Percentiles rank a stretch among this genome's conserved stretches.
These are phyloP conservation scores for Elgaria multicarinata DNA, from an alignment of 2,113 vertebrate species.

Conservation along the genomic window DNA sequence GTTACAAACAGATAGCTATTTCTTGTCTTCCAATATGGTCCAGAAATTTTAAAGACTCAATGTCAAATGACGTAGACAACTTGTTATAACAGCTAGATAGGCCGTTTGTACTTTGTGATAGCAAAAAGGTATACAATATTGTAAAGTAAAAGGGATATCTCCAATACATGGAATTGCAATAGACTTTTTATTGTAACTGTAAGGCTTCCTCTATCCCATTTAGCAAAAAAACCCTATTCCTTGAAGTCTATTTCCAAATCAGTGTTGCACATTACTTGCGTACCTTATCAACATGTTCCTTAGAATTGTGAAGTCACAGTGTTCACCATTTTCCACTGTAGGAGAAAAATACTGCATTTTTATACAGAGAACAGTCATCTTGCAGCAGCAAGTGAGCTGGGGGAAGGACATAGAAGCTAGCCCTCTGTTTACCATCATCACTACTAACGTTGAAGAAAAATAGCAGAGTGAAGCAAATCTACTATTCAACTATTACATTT, in stretches of 20 bases:
- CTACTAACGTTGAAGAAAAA: not conserved
- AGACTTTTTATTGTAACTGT: not conserved
- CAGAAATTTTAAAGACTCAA: not conserved
- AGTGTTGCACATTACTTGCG: slow-evolving; percentile 21
- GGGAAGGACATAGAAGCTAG: not conserved
- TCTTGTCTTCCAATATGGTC: not conserved
- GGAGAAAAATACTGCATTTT: slow-evolving; percentile 34
- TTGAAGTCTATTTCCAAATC: not conserved
- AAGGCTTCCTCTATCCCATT: not conserved
- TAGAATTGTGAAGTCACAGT: slow-evolving; percentile 99
- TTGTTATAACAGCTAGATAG: not conserved
- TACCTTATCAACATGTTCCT: slow-evolving; percentile 99
- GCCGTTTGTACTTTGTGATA: not conserved
- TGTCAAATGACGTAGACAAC: not conserved
- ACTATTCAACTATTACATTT: not conserved
- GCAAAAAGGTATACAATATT: not conserved
- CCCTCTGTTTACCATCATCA: not conserved
- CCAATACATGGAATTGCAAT: not conserved
- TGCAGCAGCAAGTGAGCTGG: not conserved
- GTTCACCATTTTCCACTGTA: slow-evolving; percentile 96
- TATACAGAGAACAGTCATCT: not conserved
- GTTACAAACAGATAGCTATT: not conserved
- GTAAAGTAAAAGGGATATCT: not conserved
- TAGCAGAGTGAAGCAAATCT: not conserved
- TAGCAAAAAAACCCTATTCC: not conserved